These are phyloP conservation scores for Trachemys scripta DNA, from an alignment of 2,113 vertebrate genomes.

Conservation along the genomic window DNA sequence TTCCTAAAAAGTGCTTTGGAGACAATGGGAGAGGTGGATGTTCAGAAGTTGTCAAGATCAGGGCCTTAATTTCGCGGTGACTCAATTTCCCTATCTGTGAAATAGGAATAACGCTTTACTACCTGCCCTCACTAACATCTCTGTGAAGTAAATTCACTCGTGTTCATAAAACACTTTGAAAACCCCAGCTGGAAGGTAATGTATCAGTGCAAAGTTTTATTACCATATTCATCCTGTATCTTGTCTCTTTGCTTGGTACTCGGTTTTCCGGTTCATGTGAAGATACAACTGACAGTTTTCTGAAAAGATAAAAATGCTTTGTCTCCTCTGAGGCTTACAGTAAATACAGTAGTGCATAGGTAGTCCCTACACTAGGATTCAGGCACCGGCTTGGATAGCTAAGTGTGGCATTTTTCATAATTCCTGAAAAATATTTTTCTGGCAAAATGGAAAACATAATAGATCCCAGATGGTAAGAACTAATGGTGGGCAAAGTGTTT, in stretches of 20 bases:
- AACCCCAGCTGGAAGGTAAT: neutral
- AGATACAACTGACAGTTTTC: neutral
- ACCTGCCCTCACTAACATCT: neutral
- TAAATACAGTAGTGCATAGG: neutral
- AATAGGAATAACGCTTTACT: neutral
- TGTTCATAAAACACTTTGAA: neutral
- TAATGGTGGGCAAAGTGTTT: neutral
- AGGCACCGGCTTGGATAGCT: neutral
- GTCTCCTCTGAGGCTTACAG: neutral
- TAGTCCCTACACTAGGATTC: accelerated
- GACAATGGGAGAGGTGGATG: neutral
- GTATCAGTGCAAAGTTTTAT: neutral
- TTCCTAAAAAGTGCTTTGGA: neutral
- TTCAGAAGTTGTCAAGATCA: neutral
- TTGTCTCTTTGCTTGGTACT: neutral
- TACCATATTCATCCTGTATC: neutral
- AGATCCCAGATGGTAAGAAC: conserved; percentile 9
- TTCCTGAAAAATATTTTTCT: neutral
- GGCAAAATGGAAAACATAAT: neutral
- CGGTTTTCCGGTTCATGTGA: neutral
- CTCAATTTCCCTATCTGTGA: neutral
- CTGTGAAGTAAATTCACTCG: neutral
- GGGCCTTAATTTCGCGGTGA: neutral
- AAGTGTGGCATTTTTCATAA: neutral
- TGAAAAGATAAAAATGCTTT: conserved; percentile 2